A percentile compares a stretch with the other conserved stretches of the same genome.
Conservation (phyloP, 2,888 invertebrate species). For the Microdon myrmicae region DNA sequence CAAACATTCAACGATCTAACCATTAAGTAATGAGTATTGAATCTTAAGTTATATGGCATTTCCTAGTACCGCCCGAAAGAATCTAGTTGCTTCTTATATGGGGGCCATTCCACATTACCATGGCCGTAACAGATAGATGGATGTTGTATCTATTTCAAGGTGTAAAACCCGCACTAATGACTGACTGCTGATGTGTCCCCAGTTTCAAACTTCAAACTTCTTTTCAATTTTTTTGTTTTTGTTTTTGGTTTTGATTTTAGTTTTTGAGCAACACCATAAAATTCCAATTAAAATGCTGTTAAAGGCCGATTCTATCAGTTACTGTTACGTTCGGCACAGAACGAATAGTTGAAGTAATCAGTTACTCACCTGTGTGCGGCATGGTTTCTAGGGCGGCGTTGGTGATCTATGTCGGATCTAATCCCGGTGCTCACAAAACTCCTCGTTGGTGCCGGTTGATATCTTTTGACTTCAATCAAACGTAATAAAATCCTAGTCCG, state of each 20-base stretch:
- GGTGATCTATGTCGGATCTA: constrained; percentile 36
- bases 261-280: too few relatives aligned
- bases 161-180: constrained; percentile 26
- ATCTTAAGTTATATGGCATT: constrained; percentile 33
- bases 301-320: too few relatives aligned
- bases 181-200: constrained; percentile 8
- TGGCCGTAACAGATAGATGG: too few relatives aligned
- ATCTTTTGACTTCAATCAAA: constrained; percentile 41
- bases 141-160: too few relatives aligned
- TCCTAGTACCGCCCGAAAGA: constrained; percentile 28
- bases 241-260: too few relatives aligned
- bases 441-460: too few relatives aligned
- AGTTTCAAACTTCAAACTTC: too few relatives aligned
- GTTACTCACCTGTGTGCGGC: constrained; percentile 51
- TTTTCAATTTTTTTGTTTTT: too few relatives aligned
- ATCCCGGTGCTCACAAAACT: too few relatives aligned
- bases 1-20: constrained; percentile 29
- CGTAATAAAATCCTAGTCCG: constrained; percentile 31
- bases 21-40: constrained; percentile 49
- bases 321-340: too few relatives aligned
- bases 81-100: constrained; percentile 21
- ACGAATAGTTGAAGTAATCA: too few relatives aligned
- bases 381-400: constrained; percentile 44
- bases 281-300: constrained; percentile 45
- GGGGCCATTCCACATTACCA: constrained; percentile 4